phyloP scores from a whole-genome alignment of 2,888 invertebrate species.

The Synergus umbraculus region DNA sequence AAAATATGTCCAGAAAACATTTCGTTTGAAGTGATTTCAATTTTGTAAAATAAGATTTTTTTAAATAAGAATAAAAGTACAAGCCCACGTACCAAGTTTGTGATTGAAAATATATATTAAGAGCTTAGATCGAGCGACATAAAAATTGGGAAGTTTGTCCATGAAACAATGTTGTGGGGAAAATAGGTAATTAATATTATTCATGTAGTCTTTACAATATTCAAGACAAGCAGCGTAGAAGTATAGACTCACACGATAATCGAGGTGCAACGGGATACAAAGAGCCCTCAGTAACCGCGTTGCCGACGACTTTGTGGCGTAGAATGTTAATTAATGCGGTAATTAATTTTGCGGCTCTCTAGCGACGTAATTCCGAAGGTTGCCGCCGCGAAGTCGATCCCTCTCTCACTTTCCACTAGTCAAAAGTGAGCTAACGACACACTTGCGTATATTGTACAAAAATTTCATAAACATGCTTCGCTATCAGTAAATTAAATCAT shows the following conservation, averaged over 20 bases:
- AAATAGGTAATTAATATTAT: constrained; percentile 40
- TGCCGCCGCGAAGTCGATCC: constrained; percentile 45
- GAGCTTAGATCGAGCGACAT: neutral
- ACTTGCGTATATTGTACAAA: constrained; percentile 43
- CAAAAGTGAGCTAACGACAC: constrained; percentile 41
- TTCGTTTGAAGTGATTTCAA: neutral
- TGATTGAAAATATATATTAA: neutral
- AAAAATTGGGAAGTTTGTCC: neutral
- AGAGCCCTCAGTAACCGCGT: constrained; percentile 53
- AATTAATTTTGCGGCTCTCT: constrained; percentile 67
- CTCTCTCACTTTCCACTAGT: constrained; percentile 43
- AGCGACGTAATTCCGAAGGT: constrained; percentile 53
- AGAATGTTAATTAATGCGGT: constrained; percentile 70
- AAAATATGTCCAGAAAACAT: neutral
- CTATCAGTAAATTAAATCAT: neutral
- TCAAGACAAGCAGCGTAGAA: neutral
- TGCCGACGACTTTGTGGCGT: constrained; percentile 63
- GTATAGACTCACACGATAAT: constrained; percentile 45
- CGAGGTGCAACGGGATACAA: constrained; percentile 55
- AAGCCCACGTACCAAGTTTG: neutral
- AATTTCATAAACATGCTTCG: neutral
- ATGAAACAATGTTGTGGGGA: neutral
- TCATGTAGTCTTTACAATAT: constrained; percentile 45
- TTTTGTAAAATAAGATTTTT: neutral
- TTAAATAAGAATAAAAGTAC: neutral